phyloP scores from a whole-genome alignment of 2,797 vertebrate species.

The Aphelocoma californica region DNA sequence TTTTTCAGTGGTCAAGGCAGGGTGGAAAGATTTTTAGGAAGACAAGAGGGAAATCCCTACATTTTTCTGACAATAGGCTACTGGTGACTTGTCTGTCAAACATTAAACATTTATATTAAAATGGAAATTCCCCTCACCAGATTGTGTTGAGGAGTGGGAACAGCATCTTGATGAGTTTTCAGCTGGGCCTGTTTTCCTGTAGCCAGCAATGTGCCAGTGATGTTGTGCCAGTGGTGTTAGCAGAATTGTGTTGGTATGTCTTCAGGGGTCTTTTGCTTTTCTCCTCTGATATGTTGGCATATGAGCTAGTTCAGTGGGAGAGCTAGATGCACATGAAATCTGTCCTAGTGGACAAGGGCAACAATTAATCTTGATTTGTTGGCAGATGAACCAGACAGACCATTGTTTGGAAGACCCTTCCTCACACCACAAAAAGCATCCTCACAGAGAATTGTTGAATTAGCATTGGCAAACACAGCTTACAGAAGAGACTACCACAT shows the following conservation, averaged over 20 bases:
- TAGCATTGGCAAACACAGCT: neutral
- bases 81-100: neutral
- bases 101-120: neutral
- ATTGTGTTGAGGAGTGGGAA: neutral
- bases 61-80: neutral
- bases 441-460: neutral
- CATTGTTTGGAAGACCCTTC: neutral
- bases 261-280: neutral
- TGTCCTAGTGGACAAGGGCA: neutral
- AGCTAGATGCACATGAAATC: neutral
- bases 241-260: neutral
- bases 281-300: neutral
- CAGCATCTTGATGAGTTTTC: neutral
- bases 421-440: rapidly evolving
- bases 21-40: neutral
- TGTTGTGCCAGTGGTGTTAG: neutral
- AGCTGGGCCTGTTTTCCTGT: neutral
- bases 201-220: neutral
- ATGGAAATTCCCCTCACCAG: neutral
- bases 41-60: neutral
- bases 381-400: neutral
- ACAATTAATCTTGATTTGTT: neutral
- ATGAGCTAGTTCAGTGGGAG: neutral
- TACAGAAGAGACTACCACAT: neutral
- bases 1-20: neutral